Conservation (phyloP, 2,888 invertebrate genomes). For the Perithous albicinctus region DNA sequence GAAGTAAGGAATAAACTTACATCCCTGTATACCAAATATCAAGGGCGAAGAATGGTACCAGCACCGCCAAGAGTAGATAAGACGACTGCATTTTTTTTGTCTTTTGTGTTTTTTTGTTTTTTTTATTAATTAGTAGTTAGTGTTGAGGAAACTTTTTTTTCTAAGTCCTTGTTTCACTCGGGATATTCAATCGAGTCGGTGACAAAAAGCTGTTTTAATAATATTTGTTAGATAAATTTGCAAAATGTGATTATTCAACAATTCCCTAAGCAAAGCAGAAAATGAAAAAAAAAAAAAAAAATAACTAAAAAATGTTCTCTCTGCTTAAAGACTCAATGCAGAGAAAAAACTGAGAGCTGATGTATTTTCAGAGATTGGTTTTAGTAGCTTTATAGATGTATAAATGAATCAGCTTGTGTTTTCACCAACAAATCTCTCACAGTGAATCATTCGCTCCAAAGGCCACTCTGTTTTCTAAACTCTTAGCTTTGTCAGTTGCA, state of each 20-base stretch:
- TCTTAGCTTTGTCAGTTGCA: too few species aligned
- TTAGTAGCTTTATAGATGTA: background rate
- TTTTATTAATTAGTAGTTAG: constrained; percentile 14
- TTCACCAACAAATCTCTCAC: background rate
- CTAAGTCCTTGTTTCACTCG: constrained; percentile 35
- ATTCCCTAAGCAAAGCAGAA: background rate
- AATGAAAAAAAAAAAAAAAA: background rate
- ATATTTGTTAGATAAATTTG: constrained; percentile 45
- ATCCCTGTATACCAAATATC: constrained; percentile 82
- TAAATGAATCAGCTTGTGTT: constrained; percentile 5
- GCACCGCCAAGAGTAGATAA: constrained; percentile 79
- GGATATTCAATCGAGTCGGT: constrained; percentile 34
- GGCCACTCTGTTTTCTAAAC: constrained; percentile 29
- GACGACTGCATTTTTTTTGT: constrained; percentile 78
- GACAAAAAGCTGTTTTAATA: constrained; percentile 48
- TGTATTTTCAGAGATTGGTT: constrained; percentile 7
- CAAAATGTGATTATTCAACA: background rate
- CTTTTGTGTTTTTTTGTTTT: too few species aligned
- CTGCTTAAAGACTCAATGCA: background rate
- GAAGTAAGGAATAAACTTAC: constrained; percentile 78
- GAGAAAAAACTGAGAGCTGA: constrained; percentile 32
- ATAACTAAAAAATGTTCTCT: too few species aligned
- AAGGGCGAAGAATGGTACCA: constrained; percentile 79
- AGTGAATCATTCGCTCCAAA: constrained; percentile 54
- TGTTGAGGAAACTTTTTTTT: constrained; percentile 5